Conservation (phyloP, 23 tunicate genomes). For the Phallusia fumigata region DNA sequence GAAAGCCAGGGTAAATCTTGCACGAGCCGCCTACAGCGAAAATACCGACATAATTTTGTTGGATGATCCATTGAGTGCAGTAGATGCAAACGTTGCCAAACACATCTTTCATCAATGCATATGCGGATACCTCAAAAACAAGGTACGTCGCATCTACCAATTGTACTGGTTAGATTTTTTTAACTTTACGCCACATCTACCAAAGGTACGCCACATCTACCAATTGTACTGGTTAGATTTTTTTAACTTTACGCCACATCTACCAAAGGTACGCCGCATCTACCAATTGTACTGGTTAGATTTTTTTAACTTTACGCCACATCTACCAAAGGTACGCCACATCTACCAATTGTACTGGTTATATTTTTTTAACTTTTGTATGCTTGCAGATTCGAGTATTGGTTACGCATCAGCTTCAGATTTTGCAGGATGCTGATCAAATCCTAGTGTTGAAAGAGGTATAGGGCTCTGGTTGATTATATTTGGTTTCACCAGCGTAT, state of each 20-base stretch:
- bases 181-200: no score
- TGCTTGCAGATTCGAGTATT: slow-evolving; percentile 57
- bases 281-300: background rate
- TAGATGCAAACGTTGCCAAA: slow-evolving; percentile 77
- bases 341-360: background rate
- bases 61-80: slow-evolving; percentile 96
- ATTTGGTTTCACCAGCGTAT: no score
- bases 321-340: slow-evolving; percentile 49
- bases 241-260: no score
- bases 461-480: no score
- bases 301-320: background rate
- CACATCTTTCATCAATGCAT: slow-evolving; percentile 69
- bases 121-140: slow-evolving; percentile 58
- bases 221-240: no score
- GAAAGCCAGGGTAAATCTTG: slow-evolving; percentile 88
- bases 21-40: slow-evolving; percentile 71
- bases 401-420: slow-evolving; percentile 89
- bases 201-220: no score
- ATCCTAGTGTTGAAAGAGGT: slow-evolving; percentile 82
- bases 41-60: slow-evolving; percentile 52
- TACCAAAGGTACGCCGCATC: slow-evolving; percentile 45
- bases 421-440: slow-evolving; percentile 70
- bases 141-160: no score
- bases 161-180: no score
- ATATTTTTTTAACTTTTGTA: background rate